phyloP scores from a whole-genome alignment of 2,888 invertebrate genomes.

The Eristalinus aeneus region DNA sequence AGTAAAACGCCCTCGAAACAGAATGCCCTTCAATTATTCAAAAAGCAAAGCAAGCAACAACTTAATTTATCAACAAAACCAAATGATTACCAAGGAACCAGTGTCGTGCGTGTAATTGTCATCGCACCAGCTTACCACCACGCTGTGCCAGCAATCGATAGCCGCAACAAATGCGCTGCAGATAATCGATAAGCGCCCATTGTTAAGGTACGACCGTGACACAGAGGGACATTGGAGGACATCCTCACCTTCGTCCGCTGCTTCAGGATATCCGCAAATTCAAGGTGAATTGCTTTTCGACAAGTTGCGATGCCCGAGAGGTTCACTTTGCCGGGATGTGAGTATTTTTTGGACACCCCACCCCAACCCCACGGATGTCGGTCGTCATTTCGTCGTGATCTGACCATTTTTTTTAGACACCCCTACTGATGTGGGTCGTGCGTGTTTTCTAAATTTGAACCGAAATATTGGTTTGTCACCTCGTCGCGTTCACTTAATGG shows the following conservation, averaged over 20 bases:
- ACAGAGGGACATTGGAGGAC: too few relatives aligned
- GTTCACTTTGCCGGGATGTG: too few relatives aligned
- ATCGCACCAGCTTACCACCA: neutral
- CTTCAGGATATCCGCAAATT: too few relatives aligned
- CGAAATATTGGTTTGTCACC: neutral
- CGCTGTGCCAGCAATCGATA: neutral
- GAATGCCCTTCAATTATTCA: neutral
- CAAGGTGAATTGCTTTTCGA: too few relatives aligned
- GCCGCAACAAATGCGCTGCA: neutral
- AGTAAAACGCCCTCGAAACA: neutral
- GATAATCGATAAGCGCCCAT: neutral
- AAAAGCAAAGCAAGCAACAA: neutral
- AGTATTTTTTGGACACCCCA: too few relatives aligned
- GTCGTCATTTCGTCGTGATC: neutral
- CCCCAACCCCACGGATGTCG: too few relatives aligned
- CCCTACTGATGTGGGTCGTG: neutral
- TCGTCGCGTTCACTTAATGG: neutral
- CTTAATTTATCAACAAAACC: neutral
- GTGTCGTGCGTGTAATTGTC: neutral
- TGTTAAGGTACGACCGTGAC: neutral
- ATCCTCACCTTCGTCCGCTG: neutral
- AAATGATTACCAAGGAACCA: neutral
- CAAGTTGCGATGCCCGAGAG: too few relatives aligned
- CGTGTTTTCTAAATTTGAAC: neutral
- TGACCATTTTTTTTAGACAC: too few relatives aligned